Conservation (phyloP, 2,888 invertebrate species). For the Xanthorhoe spadicearia region DNA sequence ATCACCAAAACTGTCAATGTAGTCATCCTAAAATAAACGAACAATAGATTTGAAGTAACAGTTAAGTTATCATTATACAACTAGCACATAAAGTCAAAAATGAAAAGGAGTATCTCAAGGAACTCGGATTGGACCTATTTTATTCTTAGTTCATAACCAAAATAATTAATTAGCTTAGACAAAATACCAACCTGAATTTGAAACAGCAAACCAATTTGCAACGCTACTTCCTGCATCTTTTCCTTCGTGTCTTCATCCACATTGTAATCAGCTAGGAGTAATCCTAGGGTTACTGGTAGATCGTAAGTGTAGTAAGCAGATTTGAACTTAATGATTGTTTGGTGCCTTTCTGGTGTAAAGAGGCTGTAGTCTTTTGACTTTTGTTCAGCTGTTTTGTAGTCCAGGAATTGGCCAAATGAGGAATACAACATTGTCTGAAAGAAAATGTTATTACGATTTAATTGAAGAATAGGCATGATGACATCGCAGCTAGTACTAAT, state of each 20-base stretch:
- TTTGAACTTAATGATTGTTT: conserved; percentile 93
- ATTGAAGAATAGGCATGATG: too few relatives aligned
- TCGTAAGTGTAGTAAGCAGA: conserved; percentile 95
- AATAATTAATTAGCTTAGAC: neutral
- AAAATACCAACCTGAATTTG: conserved; percentile 90
- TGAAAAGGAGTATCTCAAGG: conserved; percentile 3
- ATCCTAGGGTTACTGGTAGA: conserved; percentile 92
- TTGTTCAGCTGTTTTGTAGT: conserved; percentile 85
- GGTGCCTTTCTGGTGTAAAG: conserved; percentile 92
- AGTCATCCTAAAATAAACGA: conserved; percentile 87
- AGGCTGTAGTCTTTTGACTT: conserved; percentile 58
- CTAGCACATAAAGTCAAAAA: too few relatives aligned
- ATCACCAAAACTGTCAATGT: conserved; percentile 94
- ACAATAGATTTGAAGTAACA: neutral
- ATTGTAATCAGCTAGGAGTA: conserved; percentile 89
- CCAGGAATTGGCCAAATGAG: conserved; percentile 90
- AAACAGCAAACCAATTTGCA: conserved; percentile 95
- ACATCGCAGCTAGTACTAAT: too few relatives aligned
- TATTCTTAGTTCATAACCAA: neutral
- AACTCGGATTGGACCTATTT: neutral
- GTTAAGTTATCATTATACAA: too few relatives aligned
- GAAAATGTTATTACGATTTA: neutral
- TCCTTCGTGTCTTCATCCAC: conserved; percentile 88
- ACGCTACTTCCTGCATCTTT: conserved; percentile 89
- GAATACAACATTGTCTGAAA: conserved; percentile 84